Evolutionary conservation across 2,888 invertebrate genomes (phyloP), one percentile per base, ranked within the genome.

Genomic region (Spisula subtruncata): DNA sequence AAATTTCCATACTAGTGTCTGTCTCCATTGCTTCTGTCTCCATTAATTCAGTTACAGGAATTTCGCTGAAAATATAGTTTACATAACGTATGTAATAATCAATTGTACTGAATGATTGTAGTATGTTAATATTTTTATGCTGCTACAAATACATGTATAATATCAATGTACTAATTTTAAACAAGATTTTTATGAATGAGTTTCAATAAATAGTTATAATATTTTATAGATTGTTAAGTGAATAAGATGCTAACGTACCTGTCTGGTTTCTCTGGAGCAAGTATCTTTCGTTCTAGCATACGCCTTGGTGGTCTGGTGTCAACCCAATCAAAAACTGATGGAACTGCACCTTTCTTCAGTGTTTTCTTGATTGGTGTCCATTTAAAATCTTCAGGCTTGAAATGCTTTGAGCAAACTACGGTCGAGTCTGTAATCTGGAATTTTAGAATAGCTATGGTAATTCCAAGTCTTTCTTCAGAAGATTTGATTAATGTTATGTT

Each of bases 321-420:
- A 10, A 41, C 60, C 84, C 84, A 84, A 20, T 84, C 41, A 84
- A 84, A 84, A 2, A 84, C 66, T 4, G 84, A 66, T 18, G 84
- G 84, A 10, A 84, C 84, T 6, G 71, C 35, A 18, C 46, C 41
- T 35, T 56, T 25, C 41, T 66, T 84, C 20, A 84, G n/a, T 16
- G 51, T 51, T 35, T 66, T 56, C 66, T 32, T 60, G 0, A 41
- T 20, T 0, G 66, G 66, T 66, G 84, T 84, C 84, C 84, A 71
- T 60, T 54, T 56, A 66, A 66, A 84, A 20, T 84, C 71, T 66
- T 84, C 66, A 29, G 56, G 32, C 18, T 54, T 84, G 66, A 84
- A 84, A 60, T 84, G 84, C 20, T 66, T 32, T 66, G 66, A 66
- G n/a, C 84, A 84, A 18, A 84, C 60, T 2, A 84, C 84, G 0